These are phyloP conservation scores for Psittacara wagleri DNA, from an alignment of 2,113 vertebrate genomes.

Conservation along the genomic window DNA sequence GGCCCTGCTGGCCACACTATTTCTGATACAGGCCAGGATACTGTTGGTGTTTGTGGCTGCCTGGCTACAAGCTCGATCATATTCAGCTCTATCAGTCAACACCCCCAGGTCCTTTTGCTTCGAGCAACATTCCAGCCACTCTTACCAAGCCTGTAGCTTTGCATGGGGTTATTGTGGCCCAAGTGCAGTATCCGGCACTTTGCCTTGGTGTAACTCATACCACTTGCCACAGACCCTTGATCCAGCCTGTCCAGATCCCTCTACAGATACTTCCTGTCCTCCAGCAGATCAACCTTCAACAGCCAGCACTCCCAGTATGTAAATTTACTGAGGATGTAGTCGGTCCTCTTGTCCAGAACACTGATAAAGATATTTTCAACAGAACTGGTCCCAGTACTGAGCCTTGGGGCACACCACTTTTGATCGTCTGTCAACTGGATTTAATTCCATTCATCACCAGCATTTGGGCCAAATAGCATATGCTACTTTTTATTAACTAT, in stretches of 20 bases:
- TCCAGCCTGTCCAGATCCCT: not conserved
- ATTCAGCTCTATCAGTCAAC: not conserved
- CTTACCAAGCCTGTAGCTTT: not conserved
- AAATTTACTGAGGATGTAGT: not conserved
- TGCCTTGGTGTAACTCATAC: not conserved
- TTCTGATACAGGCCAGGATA: not conserved
- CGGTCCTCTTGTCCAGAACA: fast-evolving
- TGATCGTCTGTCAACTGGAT: fast-evolving
- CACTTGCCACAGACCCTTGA: not conserved
- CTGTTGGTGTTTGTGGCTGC: not conserved
- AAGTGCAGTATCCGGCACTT: not conserved
- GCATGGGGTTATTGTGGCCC: not conserved
- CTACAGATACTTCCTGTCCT: not conserved
- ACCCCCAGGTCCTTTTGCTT: not conserved
- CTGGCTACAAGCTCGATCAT: not conserved
- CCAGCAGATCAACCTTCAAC: not conserved
- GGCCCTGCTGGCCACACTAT: not conserved
- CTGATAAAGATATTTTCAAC: not conserved
- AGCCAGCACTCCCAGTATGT: not conserved
- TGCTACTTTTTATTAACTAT: not conserved
- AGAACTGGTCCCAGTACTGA: not conserved
- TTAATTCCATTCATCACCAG: not conserved
- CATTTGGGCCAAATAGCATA: not conserved
- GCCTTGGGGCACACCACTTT: not conserved
- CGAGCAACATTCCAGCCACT: not conserved